Base-by-base conservation (phyloP, 37 sponge, comb jelly and placozoan genomes). In the Hormiphora californensis region DNA sequence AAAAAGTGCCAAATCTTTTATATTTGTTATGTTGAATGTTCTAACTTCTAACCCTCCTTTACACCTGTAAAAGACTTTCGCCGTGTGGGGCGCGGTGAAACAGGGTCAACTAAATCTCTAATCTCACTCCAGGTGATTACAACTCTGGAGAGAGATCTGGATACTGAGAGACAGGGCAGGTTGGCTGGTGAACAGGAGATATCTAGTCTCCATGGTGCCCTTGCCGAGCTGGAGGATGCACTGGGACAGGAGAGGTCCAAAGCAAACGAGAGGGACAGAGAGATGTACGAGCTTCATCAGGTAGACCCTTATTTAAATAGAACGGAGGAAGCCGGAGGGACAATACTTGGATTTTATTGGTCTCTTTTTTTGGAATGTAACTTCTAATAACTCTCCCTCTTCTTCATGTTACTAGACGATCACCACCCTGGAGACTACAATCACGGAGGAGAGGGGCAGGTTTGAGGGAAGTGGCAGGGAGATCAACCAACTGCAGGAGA, bases 401-500 rank as follows among this genome's bases (percentile, higher is more conserved):
- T n/a, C n/a, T n/a, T 49, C 53, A 49, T 17, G 9, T 49, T 15
- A 49, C 15, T 30, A 57, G 61, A 57, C 61, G n/a, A 57, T 57
- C 27, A 30, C n/a, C 5, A 57, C n/a, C 5, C 27, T 57, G 61
- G 61, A 57, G 23, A 57, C 27, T 4, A 57, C 61, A 57, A 57
- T 57, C n/a, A 57, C 61, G 7, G 61, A 57, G 27, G 61, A 57
- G 23, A 57, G 61, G 27, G 27, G 61, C n/a, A 57, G 30, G 27
- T 30, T 28, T 15, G 30, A 57, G 23, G 27, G n/a, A 28, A 57
- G 61, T 57, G 30, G 27, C 23, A 30, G 27, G 4, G 27, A 30
- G n/a, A 5, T 57, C 61, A 25, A 57, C n/a, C 61, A 57, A 57
- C n/a, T 57, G 61, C 61, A 57, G 61, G 30, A 57, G 61, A 30